Evolutionary conservation across 2,113 vertebrate species (phyloP).

Genomic region (Rhineura floridana): DNA sequence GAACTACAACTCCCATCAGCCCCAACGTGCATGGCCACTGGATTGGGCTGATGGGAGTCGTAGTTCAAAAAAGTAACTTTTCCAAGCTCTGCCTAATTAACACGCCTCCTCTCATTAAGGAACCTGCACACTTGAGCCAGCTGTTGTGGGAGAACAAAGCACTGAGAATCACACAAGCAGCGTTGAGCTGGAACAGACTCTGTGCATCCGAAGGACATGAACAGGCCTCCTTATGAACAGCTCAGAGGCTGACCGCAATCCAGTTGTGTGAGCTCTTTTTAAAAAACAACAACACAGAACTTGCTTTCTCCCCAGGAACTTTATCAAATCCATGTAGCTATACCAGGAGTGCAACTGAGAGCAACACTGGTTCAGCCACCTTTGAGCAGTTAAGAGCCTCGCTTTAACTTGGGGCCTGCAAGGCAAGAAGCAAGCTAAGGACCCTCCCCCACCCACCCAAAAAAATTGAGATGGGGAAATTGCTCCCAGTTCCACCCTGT

Average conservation of each 20-base stretch:
- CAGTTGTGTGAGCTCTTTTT: neutral
- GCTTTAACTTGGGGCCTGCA: rapidly evolving
- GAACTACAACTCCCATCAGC: too few species aligned
- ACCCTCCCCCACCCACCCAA: too few species aligned
- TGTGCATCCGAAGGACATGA: neutral
- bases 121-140: neutral
- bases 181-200: neutral
- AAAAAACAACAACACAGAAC: too few species aligned
- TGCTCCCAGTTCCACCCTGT: neutral
- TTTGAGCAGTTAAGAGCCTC: neutral
- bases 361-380: neutral
- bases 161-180: neutral
- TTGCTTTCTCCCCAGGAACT: neutral
- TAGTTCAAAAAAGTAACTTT: too few species aligned
- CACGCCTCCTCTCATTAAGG: neutral
- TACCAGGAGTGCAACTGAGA: neutral
- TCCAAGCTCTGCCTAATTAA: too few species aligned
- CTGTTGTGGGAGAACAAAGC: slow-evolving; percentile 1
- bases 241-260: neutral
- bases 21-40: too few species aligned
- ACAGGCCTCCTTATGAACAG: neutral
- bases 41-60: too few species aligned
- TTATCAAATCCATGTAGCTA: neutral
- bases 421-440: neutral
- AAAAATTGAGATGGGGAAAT: neutral